Percentiles rank a stretch among this genome's conserved stretches.
phyloP scores from a whole-genome alignment of 2,113 vertebrate species.

The Amphiprion percula region DNA sequence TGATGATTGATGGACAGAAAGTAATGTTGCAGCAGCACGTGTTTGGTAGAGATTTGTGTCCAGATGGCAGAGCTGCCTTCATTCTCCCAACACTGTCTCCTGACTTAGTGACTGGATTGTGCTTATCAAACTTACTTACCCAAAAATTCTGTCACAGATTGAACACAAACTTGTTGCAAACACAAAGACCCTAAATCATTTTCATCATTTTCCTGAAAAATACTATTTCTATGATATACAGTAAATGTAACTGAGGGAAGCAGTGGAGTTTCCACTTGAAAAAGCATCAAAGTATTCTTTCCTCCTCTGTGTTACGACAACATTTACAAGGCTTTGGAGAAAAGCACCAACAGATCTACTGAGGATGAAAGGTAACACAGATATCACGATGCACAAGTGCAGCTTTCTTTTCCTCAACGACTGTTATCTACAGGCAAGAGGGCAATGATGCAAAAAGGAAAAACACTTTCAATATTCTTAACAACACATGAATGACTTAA shows the following conservation, averaged over 20 bases:
- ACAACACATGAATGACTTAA: slow-evolving; percentile 1
- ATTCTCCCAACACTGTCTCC: slow-evolving; percentile 1
- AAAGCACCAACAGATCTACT: background rate
- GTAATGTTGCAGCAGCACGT: slow-evolving; percentile 40
- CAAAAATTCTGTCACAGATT: background rate
- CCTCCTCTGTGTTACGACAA: background rate
- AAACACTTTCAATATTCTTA: background rate
- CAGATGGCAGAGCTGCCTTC: slow-evolving; percentile 61
- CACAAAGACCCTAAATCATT: background rate
- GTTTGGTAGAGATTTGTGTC: slow-evolving; percentile 65
- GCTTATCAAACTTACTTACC: slow-evolving; percentile 1
- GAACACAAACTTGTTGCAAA: background rate
- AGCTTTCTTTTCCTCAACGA: background rate
- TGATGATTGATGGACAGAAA: slow-evolving; percentile 51
- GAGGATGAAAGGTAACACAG: slow-evolving; percentile 17
- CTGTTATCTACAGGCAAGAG: background rate
- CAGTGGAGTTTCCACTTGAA: background rate
- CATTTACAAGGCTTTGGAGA: slow-evolving; percentile 29
- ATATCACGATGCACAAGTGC: background rate
- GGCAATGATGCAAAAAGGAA: background rate
- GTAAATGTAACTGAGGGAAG: background rate
- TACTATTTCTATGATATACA: background rate
- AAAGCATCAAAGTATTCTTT: background rate
- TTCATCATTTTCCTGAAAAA: background rate
- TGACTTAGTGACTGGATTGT: background rate